These are phyloP conservation scores for Microtus oregoni DNA, from an alignment of 2,113 vertebrate species.

Conservation along the genomic window DNA sequence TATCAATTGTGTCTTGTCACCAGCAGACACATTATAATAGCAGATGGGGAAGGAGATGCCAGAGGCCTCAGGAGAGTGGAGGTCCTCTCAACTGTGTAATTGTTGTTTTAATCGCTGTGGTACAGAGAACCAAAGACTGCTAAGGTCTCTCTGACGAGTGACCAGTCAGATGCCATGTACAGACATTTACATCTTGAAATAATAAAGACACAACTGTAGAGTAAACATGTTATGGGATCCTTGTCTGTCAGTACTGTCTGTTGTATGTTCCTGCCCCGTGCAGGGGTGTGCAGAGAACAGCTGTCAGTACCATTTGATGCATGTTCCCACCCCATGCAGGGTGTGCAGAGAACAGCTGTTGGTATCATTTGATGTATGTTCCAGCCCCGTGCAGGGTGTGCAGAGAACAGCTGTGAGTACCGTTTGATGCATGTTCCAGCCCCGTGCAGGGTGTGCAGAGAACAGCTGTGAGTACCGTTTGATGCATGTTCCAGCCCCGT, in stretches of 20 bases:
- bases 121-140: background rate
- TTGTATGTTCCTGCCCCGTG: rapidly evolving
- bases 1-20: background rate
- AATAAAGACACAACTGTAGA: background rate
- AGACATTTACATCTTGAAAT: background rate
- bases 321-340: background rate
- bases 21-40: background rate
- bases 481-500: no score
- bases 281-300: background rate
- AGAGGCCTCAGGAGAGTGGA: background rate
- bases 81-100: background rate
- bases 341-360: rapidly evolving
- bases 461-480: no score
- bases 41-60: background rate
- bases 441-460: no score
- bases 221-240: background rate
- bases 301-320: rapidly evolving
- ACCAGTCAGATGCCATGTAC: background rate
- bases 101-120: background rate
- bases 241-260: background rate
- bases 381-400: background rate
- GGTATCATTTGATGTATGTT: rapidly evolving
- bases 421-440: no score
- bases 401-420: background rate
- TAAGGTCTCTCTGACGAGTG: background rate